Percentiles rank a stretch among this genome's conserved stretches.
phyloP scores from a whole-genome alignment of 2,797 vertebrate genomes.

The Capromys pilorides region DNA sequence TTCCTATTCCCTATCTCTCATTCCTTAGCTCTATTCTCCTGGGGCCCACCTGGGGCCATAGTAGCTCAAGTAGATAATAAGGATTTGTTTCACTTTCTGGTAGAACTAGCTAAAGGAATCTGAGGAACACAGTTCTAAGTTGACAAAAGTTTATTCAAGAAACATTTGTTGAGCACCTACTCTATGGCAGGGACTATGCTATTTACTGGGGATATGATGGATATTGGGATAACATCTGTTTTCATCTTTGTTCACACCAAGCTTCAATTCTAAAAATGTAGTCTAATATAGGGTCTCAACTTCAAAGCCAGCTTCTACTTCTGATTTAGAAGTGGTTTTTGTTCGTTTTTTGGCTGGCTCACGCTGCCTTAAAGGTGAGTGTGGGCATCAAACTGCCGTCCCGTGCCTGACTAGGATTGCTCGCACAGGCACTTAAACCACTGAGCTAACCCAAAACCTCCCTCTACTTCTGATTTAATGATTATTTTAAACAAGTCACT shows the following conservation, averaged over 20 bases:
- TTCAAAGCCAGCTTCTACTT: conserved; percentile 43
- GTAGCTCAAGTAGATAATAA: not conserved
- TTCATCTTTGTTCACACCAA: conserved; percentile 9
- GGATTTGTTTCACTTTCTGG: conserved; percentile 49
- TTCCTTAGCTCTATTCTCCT: conserved; percentile 25
- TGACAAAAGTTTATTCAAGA: conserved; percentile 40
- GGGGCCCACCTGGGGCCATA: not conserved
- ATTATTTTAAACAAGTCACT: conserved; percentile 8
- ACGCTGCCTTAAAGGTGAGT: too few species aligned
- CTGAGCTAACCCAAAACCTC: too few species aligned
- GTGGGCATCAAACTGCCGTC: too few species aligned
- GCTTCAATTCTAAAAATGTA: not conserved
- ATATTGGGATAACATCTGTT: not conserved
- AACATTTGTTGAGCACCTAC: conserved; percentile 39
- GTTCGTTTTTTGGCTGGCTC: too few species aligned
- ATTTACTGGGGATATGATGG: not conserved
- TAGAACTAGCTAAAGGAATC: conserved; percentile 46
- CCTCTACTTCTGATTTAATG: conserved; percentile 15
- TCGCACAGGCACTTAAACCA: too few species aligned
- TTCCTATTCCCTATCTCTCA: conserved; percentile 21
- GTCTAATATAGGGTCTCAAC: not conserved
- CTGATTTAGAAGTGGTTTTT: not conserved
- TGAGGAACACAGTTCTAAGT: conserved; percentile 37
- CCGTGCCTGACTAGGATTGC: too few species aligned
- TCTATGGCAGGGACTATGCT: conserved; percentile 3